These are phyloP conservation scores for Oreochromis aureus DNA, from an alignment of 2,113 vertebrate genomes.

Conservation along the genomic window DNA sequence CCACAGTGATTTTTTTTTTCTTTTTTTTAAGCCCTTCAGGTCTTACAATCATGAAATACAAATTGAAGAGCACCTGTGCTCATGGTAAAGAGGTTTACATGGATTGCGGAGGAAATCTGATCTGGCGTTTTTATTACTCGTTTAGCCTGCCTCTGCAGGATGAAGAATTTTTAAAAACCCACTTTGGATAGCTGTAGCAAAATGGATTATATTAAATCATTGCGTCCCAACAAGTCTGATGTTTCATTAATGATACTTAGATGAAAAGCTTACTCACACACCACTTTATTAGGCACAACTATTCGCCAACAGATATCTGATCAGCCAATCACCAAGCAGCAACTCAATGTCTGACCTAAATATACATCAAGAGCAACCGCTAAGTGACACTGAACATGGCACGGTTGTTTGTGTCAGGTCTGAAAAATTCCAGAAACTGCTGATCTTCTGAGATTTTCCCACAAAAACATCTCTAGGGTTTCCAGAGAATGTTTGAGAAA, in stretches of 20 bases:
- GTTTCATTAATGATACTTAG: background rate
- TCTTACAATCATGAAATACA: background rate
- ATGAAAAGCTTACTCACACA: background rate
- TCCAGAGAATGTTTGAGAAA: background rate
- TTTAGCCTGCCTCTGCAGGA: background rate
- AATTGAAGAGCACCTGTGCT: background rate
- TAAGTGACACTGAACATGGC: background rate
- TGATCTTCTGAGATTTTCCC: background rate
- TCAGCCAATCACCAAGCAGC: background rate
- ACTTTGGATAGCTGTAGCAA: background rate
- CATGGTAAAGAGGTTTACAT: background rate
- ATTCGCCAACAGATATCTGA: background rate
- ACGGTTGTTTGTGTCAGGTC: background rate
- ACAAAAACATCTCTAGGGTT: background rate
- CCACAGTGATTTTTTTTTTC: background rate
- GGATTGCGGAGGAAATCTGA: background rate
- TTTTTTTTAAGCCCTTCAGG: background rate
- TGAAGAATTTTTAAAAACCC: background rate
- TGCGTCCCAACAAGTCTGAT: background rate
- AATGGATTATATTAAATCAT: no score
- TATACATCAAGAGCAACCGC: background rate
- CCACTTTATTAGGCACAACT: background rate
- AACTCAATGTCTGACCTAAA: background rate
- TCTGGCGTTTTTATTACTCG: background rate
- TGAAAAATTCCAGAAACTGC: background rate